Conservation (phyloP, 1,140 invertebrate genomes). For the Phenacoccus solenopsis region DNA sequence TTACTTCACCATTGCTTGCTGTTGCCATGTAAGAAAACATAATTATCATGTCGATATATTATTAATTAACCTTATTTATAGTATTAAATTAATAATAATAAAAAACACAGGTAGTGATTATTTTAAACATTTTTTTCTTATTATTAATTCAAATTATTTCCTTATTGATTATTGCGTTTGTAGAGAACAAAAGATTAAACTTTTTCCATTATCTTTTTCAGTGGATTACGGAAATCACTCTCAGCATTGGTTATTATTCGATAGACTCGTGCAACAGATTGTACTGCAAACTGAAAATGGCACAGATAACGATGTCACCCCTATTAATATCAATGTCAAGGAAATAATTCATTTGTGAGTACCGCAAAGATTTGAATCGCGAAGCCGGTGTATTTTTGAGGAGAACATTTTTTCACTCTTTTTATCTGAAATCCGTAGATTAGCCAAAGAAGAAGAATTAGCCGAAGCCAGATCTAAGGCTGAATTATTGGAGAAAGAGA, state of each 20-base stretch:
- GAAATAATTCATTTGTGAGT: slow-evolving; percentile 72
- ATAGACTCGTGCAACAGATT: slow-evolving; percentile 91
- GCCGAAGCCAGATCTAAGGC: slow-evolving; percentile 74
- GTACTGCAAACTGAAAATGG: slow-evolving; percentile 65
- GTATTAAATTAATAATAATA: too few relatives aligned
- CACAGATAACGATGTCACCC: slow-evolving; percentile 69
- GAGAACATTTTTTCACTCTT: too few relatives aligned
- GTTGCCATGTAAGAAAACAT: slow-evolving; percentile 67
- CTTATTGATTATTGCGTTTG: too few relatives aligned
- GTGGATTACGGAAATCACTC: slow-evolving; percentile 67
- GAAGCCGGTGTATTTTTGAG: too few relatives aligned
- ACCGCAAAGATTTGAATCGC: too few relatives aligned
- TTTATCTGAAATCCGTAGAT: slow-evolving; percentile 34
- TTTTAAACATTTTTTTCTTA: too few relatives aligned
- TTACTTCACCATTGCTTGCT: slow-evolving; percentile 82
- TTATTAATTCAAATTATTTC: too few relatives aligned
- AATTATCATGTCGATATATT: too few relatives aligned
- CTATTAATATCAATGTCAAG: slow-evolving; percentile 79
- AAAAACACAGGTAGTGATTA: too few relatives aligned
- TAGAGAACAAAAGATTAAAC: too few relatives aligned
- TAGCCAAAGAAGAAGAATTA: slow-evolving; percentile 89
- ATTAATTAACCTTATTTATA: too few relatives aligned
- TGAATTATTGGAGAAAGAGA: slow-evolving; percentile 77
- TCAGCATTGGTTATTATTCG: slow-evolving; percentile 87
- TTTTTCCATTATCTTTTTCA: too few relatives aligned